These are phyloP conservation scores for Notothenia coriiceps DNA, from an alignment of 2,113 vertebrate genomes.

Conservation along the genomic window DNA sequence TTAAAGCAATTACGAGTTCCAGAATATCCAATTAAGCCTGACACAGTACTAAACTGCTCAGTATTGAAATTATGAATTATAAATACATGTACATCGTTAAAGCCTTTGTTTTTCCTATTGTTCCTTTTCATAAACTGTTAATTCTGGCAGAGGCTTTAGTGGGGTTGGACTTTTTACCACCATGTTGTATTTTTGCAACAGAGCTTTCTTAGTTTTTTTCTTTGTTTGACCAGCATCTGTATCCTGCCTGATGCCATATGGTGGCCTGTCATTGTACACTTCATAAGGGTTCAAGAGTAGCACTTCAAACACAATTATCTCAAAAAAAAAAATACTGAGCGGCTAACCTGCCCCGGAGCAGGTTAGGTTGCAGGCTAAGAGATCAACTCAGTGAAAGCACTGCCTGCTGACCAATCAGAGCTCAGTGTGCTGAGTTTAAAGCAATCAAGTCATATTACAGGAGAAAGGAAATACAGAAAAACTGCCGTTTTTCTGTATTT, in stretches of 20 bases:
- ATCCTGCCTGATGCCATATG: not conserved
- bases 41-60: not conserved
- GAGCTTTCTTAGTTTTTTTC: not conserved
- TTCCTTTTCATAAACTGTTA: not conserved
- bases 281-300: not conserved
- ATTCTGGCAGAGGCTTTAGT: not conserved
- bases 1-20: slow-evolving; percentile 8
- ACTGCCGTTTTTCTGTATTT: no score
- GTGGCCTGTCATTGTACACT: not conserved
- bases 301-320: not conserved
- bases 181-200: not conserved
- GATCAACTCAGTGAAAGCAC: no score
- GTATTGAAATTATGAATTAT: not conserved
- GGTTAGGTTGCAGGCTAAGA: no score
- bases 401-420: no score
- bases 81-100: not conserved
- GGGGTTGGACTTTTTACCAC: not conserved
- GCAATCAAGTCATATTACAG: no score
- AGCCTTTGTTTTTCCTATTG: not conserved
- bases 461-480: no score
- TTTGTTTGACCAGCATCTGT: not conserved
- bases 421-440: no score
- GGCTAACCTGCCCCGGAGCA: no score
- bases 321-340: not conserved
- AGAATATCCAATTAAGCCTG: slow-evolving; percentile 8